Conservation (phyloP, 2,888 invertebrate genomes). For the Nebria salina region DNA sequence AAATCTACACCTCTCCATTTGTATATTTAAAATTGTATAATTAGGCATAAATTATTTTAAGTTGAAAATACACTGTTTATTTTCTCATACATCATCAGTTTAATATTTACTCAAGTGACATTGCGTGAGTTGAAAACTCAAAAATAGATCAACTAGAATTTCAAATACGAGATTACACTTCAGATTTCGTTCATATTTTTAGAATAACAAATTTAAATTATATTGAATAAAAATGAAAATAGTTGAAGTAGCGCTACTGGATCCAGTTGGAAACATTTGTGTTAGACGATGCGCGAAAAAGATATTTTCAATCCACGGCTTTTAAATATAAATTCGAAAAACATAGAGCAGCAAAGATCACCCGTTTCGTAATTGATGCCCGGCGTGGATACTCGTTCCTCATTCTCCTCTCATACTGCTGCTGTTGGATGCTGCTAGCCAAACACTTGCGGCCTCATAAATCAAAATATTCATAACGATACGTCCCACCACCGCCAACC, state of each 20-base stretch:
- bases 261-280: not conserved
- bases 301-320: conserved; percentile 2
- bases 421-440: conserved; percentile 8
- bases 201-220: too few species aligned
- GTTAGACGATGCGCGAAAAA: not conserved
- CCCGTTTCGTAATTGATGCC: not conserved
- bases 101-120: too few species aligned
- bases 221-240: not conserved
- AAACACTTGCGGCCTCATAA: conserved; percentile 31
- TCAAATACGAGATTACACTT: too few species aligned
- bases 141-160: too few species aligned
- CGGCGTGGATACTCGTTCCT: not conserved
- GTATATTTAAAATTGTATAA: too few species aligned
- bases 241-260: not conserved
- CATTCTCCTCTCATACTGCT: not conserved
- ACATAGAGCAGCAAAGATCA: conserved; percentile 13
- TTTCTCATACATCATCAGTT: too few species aligned
- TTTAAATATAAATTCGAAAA: conserved; percentile 18
- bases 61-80: too few species aligned
- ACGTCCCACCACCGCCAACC: conserved; percentile 9
- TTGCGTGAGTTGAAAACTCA: too few species aligned
- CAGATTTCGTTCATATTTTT: too few species aligned
- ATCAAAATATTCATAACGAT: conserved; percentile 47
- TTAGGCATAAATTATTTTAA: too few species aligned
- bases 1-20: too few species aligned